Evolutionary conservation across 53 echinoderm and acorn worm genomes (phyloP).

Genomic region (Astropecten irregularis): DNA sequence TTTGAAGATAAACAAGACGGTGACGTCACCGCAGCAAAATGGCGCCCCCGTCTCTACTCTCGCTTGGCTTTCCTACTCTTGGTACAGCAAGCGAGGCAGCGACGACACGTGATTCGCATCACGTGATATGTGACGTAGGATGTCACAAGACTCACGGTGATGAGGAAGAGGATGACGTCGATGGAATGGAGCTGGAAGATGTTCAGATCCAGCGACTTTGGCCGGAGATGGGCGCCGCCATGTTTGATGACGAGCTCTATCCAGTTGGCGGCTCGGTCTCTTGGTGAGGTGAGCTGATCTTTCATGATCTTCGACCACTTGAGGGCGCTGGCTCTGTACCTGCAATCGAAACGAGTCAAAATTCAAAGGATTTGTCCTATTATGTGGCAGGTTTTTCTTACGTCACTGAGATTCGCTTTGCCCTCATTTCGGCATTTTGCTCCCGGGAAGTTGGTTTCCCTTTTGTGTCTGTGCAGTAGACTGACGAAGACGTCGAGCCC

Average conservation of each 20-base stretch:
- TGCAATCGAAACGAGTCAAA: constrained; percentile 26
- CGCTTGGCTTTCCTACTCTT: constrained; percentile 24
- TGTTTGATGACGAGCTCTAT: constrained; percentile 75
- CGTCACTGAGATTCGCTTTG: no score
- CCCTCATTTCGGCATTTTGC: no score
- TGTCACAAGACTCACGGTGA: neutral
- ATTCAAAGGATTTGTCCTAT: neutral
- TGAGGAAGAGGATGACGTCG: constrained; percentile 61
- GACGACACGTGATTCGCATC: constrained; percentile 37
- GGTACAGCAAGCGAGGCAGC: constrained; percentile 13
- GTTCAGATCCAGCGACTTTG: constrained; percentile 62
- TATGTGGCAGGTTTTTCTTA: no score
- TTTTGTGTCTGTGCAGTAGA: no score
- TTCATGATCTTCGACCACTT: constrained; percentile 64
- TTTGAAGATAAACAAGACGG: no score
- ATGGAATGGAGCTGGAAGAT: constrained; percentile 70
- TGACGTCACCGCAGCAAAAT: neutral
- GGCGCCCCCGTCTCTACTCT: constrained; percentile 35
- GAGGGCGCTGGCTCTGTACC: constrained; percentile 67
- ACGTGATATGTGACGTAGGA: constrained; percentile 37
- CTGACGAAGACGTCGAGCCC: no score
- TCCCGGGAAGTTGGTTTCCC: no score
- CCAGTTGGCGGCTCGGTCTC: constrained; percentile 81
- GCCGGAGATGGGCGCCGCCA: constrained; percentile 79
- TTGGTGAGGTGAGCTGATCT: constrained; percentile 59